Percentiles rank a stretch among this genome's conserved stretches.
phyloP scores from a whole-genome alignment of 2,888 invertebrate genomes.

The Agrochola lychnidis region DNA sequence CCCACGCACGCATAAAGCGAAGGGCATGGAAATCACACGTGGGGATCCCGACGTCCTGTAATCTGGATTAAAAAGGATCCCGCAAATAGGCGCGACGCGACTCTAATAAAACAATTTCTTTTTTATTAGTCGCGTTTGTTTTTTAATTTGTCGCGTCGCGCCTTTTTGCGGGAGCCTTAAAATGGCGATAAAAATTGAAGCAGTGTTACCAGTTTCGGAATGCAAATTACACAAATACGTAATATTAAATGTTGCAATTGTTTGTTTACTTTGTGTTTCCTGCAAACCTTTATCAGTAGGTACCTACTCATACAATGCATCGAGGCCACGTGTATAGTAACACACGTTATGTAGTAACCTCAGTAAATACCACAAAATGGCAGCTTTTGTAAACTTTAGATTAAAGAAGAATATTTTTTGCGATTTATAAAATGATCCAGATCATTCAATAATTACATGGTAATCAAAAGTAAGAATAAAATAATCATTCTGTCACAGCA shows the following conservation, averaged over 20 bases:
- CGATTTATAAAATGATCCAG: background rate
- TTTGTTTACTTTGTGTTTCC: background rate
- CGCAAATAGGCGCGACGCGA: too few relatives aligned
- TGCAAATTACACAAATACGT: background rate
- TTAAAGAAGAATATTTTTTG: background rate
- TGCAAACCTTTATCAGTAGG: background rate
- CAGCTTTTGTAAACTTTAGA: background rate
- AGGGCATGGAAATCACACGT: background rate
- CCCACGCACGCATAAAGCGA: slow-evolving; percentile 5
- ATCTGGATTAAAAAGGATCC: background rate
- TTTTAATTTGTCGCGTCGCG: too few relatives aligned
- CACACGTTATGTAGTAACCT: background rate
- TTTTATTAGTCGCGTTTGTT: too few relatives aligned
- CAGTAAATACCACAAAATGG: background rate
- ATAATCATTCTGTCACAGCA: background rate
- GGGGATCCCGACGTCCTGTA: background rate
- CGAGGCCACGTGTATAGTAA: slow-evolving; percentile 1
- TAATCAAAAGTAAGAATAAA: background rate
- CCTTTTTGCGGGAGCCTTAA: background rate
- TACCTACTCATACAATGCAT: background rate
- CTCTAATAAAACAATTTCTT: too few relatives aligned
- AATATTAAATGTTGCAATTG: background rate
- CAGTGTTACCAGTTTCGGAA: background rate
- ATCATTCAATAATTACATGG: background rate
- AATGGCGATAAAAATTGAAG: background rate